phyloP scores from a whole-genome alignment of 2,888 invertebrate species.

The Seira sanloemensis region DNA sequence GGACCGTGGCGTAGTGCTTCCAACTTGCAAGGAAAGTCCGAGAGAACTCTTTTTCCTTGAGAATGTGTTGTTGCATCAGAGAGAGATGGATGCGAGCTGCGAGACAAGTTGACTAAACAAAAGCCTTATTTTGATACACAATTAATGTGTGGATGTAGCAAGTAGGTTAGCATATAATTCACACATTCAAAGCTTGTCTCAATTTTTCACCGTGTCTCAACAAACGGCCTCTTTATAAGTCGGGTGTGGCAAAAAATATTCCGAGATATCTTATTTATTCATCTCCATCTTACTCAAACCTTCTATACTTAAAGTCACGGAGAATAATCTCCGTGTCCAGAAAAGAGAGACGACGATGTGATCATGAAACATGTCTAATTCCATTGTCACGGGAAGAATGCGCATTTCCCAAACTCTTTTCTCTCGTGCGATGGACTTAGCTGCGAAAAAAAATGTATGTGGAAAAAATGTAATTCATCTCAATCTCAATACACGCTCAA shows the following conservation, averaged over 20 bases:
- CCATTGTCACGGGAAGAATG: background rate
- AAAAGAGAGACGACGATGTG: too few species aligned
- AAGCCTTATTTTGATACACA: background rate
- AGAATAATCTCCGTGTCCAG: too few species aligned
- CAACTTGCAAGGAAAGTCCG: background rate
- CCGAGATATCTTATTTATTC: slow-evolving; percentile 32
- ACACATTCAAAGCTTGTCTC: slow-evolving; percentile 56
- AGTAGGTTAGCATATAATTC: slow-evolving; percentile 18
- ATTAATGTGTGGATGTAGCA: background rate
- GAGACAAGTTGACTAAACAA: slow-evolving; percentile 4
- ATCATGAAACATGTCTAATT: background rate
- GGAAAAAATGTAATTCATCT: too few species aligned
- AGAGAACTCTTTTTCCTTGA: too few species aligned
- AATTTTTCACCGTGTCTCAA: slow-evolving; percentile 69
- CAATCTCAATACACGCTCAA: background rate
- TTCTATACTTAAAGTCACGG: slow-evolving; percentile 16
- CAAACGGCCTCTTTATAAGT: slow-evolving; percentile 54
- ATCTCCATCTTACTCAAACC: slow-evolving; percentile 21
- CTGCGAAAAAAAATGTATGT: slow-evolving; percentile 19
- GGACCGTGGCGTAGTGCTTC: too few species aligned
- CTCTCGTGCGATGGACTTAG: background rate
- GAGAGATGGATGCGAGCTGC: background rate
- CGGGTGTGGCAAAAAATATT: slow-evolving; percentile 65
- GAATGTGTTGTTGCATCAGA: background rate
- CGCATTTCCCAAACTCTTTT: background rate